These are phyloP conservation scores for Dryocosmus kuriphilus DNA, from an alignment of 2,888 invertebrate species.

Conservation along the genomic window DNA sequence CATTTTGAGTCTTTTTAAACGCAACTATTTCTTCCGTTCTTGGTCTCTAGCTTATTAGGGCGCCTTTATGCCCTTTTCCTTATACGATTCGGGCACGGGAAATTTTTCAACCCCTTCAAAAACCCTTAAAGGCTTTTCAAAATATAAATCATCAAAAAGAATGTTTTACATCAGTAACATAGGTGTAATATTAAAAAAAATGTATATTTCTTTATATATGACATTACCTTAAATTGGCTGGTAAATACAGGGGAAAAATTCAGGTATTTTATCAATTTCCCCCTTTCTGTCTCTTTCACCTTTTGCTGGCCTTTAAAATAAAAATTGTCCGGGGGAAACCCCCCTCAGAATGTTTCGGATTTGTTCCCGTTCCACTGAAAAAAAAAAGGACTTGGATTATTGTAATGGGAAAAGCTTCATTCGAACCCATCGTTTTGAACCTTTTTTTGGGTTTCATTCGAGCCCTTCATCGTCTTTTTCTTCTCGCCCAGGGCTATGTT, in stretches of 20 bases:
- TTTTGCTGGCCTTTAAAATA: conserved; percentile 69
- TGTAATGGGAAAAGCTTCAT: conserved; percentile 75
- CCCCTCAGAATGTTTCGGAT: conserved; percentile 76
- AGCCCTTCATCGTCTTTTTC: conserved; percentile 73
- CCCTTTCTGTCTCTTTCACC: conserved; percentile 66
- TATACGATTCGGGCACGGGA: conserved; percentile 96
- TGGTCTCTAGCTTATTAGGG: conserved; percentile 97
- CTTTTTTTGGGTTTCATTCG: conserved; percentile 72
- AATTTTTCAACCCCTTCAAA: conserved; percentile 99
- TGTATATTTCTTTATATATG: neutral
- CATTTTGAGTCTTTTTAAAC: conserved; percentile 98
- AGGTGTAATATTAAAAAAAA: neutral
- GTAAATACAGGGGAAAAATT: conserved; percentile 90
- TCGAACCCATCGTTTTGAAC: conserved; percentile 72
- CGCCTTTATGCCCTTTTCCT: conserved; percentile 99
- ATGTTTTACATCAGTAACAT: neutral
- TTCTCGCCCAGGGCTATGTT: conserved; percentile 79
- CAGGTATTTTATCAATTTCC: conserved; percentile 80
- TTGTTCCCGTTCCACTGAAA: conserved; percentile 79
- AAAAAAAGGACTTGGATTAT: conserved; percentile 80
- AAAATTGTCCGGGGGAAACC: conserved; percentile 73
- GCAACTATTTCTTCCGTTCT: conserved; percentile 98
- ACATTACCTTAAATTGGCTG: conserved; percentile 86
- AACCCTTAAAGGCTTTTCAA: conserved; percentile 81
- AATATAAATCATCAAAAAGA: neutral